Conservation (phyloP, 2,113 vertebrate genomes). For the Girardinichthys multiradiatus region DNA sequence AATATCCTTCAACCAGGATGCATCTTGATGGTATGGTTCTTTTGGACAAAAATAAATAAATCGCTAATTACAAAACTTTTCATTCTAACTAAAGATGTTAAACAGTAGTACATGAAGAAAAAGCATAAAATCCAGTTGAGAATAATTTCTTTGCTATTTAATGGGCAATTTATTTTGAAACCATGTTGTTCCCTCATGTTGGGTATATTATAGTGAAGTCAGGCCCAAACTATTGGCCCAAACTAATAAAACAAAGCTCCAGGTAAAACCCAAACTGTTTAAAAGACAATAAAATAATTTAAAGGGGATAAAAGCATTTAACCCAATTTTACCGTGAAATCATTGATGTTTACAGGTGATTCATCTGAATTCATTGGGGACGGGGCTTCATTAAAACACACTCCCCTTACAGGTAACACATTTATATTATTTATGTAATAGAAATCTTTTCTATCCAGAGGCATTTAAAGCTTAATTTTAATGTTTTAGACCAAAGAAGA, state of each 20-base stretch:
- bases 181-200: conserved; percentile 46
- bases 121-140: neutral
- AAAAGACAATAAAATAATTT: conserved; percentile 60
- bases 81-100: neutral
- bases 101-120: neutral
- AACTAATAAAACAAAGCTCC: conserved; percentile 55
- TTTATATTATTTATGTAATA: no score
- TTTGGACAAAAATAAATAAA: no score
- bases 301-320: conserved; percentile 37
- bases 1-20: no score
- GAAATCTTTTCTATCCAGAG: no score
- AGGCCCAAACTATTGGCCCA: no score
- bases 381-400: no score
- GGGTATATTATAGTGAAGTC: conserved; percentile 34
- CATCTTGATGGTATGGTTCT: no score
- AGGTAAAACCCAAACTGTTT: conserved; percentile 56
- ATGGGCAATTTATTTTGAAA: conserved; percentile 7
- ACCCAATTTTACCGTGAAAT: conserved; percentile 55
- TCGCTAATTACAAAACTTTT: neutral
- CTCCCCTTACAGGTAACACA: no score
- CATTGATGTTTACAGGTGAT: conserved; percentile 37
- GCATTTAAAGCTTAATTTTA: no score
- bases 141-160: neutral
- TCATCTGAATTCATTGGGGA: conserved; percentile 6
- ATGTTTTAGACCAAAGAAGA: no score